A percentile compares a stretch with the other conserved stretches of the same genome.
These are phyloP conservation scores for Tetragnatha versicolor DNA, from an alignment of 1,140 invertebrate genomes.

Conservation along the genomic window DNA sequence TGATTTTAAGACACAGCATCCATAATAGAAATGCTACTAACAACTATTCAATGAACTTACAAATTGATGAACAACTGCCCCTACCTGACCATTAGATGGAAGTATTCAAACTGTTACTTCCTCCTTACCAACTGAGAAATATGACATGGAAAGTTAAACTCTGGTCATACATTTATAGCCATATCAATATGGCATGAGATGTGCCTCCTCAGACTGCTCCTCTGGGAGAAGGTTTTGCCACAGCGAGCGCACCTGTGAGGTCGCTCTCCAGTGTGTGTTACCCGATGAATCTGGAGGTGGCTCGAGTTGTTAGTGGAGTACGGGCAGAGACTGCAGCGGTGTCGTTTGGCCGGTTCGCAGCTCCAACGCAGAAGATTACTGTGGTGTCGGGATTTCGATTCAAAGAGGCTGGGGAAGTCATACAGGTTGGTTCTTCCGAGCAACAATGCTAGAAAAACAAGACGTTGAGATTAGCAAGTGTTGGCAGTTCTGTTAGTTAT, in stretches of 20 bases:
- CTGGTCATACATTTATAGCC: constrained; percentile 8
- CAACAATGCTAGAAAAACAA: no score
- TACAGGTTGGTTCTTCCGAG: no score
- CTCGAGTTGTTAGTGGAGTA: constrained; percentile 52
- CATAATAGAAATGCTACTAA: no score
- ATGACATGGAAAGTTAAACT: no score
- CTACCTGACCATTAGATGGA: no score
- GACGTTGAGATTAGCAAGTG: no score
- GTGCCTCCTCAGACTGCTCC: constrained; percentile 50
- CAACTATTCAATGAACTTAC: no score
- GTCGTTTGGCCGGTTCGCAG: constrained; percentile 32
- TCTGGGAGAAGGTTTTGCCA: constrained; percentile 44
- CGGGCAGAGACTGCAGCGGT: constrained; percentile 32
- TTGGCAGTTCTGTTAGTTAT: no score
- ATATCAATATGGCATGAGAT: constrained; percentile 45
- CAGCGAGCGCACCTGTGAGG: constrained; percentile 34
- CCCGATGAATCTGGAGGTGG: constrained; percentile 47
- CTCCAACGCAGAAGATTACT: constrained; percentile 39
- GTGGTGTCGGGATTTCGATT: constrained; percentile 37
- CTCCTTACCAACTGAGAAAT: no score
- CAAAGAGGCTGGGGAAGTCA: constrained; percentile 39
- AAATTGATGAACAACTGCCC: no score
- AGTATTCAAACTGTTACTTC: no score
- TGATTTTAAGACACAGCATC: no score
- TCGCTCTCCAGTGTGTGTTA: constrained; percentile 36